Evolutionary conservation across 2,113 vertebrate genomes (phyloP), one percentile per base, ranked within the genome.

Genomic region (Pachyramphus minor): DNA sequence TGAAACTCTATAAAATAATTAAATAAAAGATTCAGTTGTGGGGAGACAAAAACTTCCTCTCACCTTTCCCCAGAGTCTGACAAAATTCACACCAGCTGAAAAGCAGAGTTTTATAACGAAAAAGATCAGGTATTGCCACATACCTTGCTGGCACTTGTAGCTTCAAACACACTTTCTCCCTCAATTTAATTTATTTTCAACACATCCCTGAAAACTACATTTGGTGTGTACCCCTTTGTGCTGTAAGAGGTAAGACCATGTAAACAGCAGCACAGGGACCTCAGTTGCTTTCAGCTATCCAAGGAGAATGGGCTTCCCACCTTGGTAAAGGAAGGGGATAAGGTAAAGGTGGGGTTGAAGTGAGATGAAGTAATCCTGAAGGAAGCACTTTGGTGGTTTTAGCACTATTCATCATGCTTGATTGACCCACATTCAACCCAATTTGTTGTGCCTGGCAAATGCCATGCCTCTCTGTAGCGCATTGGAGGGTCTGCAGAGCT

Each of bases 321-420:
- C 30, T 25, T 0, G 0, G 20, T 33, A 68, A 76, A 66, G 4
- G 4, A 8, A 80, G n/a, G n/a, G n/a, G n/a, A n/a, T n/a, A n/a
- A n/a, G n/a, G n/a, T n/a, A n/a, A n/a, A 13, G 12, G 35, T 50
- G 74, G 33, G 22, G n/a, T 24, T 22, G 30, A 79, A 76, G 44
- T 0, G 2, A 27, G 39, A 21, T 55, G 42, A 64, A 52, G 6
- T 10, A 6, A 42, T 42, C n/a, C 30, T 59, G 16, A 27, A 78
- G 44, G 14, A 31, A 47, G 6, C 15, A 14, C 37, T 76, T 84
- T 1, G 3, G 9, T 0, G 0, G 8, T 44, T 90, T 69, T 85
- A 58, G 69, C 31, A 11, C 35, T 45, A 37, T 56, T 58, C 1
- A 0, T 44, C 50, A 33, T 11, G 24, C 27, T 69, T 1, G 1